Evolutionary conservation across 2,113 vertebrate genomes (phyloP).

Genomic region (Gnathonemus echidnorhynchus): DNA sequence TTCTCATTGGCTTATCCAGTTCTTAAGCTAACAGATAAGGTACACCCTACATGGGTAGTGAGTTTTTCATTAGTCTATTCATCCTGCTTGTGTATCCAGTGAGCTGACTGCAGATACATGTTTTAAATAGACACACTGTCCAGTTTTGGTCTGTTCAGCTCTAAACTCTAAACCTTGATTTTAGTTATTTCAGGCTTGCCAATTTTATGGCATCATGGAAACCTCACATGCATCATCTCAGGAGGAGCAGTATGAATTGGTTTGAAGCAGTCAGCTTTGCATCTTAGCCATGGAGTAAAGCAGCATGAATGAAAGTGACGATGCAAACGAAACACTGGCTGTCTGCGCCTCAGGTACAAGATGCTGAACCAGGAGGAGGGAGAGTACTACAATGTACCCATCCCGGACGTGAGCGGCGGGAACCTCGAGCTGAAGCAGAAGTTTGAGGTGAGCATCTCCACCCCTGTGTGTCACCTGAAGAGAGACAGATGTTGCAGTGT

Average conservation of each 20-base stretch:
- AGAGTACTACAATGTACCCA: slow-evolving; percentile 95
- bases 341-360: slow-evolving; percentile 73
- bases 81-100: neutral
- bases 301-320: neutral
- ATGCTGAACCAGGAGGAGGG: slow-evolving; percentile 91
- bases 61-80: neutral
- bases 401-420: slow-evolving; percentile 84
- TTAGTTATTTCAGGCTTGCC: neutral
- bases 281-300: neutral
- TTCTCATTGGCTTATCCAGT: neutral
- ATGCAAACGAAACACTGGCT: neutral
- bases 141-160: neutral
- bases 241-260: neutral
- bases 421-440: slow-evolving; percentile 86
- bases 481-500: neutral
- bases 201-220: neutral
- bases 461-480: neutral
- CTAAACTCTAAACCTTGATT: neutral
- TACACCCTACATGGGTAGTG: neutral
- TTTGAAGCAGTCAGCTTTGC: neutral
- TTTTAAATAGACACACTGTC: neutral
- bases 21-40: neutral
- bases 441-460: slow-evolving; percentile 80
- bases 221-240: neutral
- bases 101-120: neutral